phyloP scores from a whole-genome alignment of 2,113 vertebrate genomes.

The Alethe diademata region DNA sequence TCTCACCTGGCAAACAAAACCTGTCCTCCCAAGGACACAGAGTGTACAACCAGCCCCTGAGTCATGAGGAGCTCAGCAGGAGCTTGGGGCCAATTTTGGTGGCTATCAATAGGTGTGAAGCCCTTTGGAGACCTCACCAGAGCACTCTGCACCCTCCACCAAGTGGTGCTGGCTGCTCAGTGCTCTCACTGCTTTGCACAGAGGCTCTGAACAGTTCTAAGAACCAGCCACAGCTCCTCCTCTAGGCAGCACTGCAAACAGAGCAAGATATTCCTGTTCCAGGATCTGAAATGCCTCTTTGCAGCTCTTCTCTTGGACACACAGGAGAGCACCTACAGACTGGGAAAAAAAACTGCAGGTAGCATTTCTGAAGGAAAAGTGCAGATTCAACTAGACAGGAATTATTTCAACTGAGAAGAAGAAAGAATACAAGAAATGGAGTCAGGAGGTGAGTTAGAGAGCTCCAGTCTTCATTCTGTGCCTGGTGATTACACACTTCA shows the following conservation, averaged over 20 bases:
- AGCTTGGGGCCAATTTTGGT: neutral
- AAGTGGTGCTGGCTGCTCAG: neutral
- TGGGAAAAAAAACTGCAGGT: neutral
- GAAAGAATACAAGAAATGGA: neutral
- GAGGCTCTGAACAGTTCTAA: neutral
- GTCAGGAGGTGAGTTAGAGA: neutral
- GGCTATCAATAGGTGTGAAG: neutral
- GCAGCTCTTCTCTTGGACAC: neutral
- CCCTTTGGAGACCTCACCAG: neutral
- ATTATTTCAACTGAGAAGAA: neutral
- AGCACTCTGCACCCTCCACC: neutral
- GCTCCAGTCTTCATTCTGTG: neutral
- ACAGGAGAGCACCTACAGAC: neutral
- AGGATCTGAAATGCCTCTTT: neutral
- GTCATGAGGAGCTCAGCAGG: accelerated
- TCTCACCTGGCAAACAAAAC: neutral
- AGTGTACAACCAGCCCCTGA: neutral
- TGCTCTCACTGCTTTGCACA: neutral
- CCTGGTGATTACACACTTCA: neutral
- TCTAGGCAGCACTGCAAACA: neutral
- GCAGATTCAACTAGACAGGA: neutral
- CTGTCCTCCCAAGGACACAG: neutral
- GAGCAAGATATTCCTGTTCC: slow-evolving; percentile 43
- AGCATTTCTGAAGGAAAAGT: neutral
- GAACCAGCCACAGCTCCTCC: neutral